phyloP scores from a whole-genome alignment of 2,888 invertebrate species.

The Leucoptera coffeella region DNA sequence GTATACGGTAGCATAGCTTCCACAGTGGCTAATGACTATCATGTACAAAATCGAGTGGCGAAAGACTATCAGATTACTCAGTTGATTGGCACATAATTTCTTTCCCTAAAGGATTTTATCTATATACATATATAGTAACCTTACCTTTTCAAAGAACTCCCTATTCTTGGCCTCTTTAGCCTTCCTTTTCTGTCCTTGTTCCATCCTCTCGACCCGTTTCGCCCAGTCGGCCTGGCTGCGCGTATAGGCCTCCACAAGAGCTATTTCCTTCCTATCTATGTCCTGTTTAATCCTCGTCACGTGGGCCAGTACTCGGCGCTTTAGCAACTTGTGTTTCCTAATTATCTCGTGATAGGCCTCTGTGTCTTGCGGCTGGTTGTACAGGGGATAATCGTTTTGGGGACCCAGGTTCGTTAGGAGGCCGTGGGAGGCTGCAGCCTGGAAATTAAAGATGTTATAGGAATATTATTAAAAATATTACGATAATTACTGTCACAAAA shows the following conservation, averaged over 20 bases:
- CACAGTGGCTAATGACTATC: no score
- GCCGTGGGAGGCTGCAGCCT: conserved; percentile 52
- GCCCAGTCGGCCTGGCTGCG: conserved; percentile 79
- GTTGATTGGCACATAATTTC: no score
- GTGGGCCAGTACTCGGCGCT: conserved; percentile 68
- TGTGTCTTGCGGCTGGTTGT: conserved; percentile 94
- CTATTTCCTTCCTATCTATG: conserved; percentile 58
- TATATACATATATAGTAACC: no score
- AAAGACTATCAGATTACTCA: no score
- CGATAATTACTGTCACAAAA: no score
- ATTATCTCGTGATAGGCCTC: conserved; percentile 82
- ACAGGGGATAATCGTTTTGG: conserved; percentile 76
- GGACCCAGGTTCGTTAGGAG: conserved; percentile 70
- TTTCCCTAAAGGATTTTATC: no score
- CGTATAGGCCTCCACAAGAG: conserved; percentile 61
- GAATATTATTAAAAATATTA: no score
- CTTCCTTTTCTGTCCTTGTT: conserved; percentile 78
- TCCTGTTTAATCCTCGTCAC: conserved; percentile 73
- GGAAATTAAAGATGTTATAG: conserved; percentile 7
- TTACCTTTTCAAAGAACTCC: conserved; percentile 94
- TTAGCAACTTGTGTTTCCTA: conserved; percentile 67
- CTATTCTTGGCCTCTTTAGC: conserved; percentile 87
- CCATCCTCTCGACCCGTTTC: conserved; percentile 74
- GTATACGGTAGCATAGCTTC: no score
- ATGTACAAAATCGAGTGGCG: no score